phyloP scores from a whole-genome alignment of 2,113 vertebrate genomes.

The Apodemus speciosus region DNA sequence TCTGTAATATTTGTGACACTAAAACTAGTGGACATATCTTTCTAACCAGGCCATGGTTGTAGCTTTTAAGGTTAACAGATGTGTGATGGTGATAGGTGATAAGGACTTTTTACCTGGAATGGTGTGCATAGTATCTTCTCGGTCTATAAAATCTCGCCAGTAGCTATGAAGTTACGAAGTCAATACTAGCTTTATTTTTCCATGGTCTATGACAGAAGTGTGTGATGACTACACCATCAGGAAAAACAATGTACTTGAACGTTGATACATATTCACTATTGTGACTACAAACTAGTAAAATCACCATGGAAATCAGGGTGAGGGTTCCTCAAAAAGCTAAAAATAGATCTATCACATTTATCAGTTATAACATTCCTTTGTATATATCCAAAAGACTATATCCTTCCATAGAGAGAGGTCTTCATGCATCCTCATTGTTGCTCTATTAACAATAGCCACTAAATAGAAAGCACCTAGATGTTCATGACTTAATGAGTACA shows the following conservation, averaged over 20 bases:
- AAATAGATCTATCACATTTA: too few relatives aligned
- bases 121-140: background rate
- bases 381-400: background rate
- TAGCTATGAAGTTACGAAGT: background rate
- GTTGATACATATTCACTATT: background rate
- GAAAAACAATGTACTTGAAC: background rate
- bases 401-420: background rate
- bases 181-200: background rate
- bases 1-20: background rate
- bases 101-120: background rate
- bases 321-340: too few relatives aligned
- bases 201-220: background rate
- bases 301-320: too few relatives aligned
- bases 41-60: background rate
- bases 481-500: background rate
- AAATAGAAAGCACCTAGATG: background rate
- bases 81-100: background rate
- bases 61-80: background rate
- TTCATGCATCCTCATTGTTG: background rate
- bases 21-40: background rate
- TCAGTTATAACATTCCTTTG: background rate
- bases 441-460: background rate
- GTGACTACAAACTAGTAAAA: background rate
- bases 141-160: background rate
- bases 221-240: background rate